A percentile compares a stretch with the other conserved stretches of the same genome.
These are phyloP conservation scores for Syrmaticus mikado DNA, from an alignment of 2,113 vertebrate species.

Conservation along the genomic window DNA sequence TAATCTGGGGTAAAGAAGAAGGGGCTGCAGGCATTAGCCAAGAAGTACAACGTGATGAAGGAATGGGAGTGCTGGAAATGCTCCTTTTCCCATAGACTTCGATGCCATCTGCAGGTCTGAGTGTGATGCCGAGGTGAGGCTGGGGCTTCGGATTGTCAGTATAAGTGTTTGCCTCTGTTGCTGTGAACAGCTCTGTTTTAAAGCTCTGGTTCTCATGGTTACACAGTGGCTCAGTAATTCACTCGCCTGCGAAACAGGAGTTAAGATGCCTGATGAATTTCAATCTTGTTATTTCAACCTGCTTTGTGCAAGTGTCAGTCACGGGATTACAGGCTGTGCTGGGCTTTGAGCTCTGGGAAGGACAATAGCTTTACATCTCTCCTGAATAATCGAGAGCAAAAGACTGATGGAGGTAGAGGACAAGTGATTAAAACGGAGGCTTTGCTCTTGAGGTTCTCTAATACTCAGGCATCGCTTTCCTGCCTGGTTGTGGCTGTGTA, in stretches of 20 bases:
- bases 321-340: neutral
- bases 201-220: neutral
- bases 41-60: neutral
- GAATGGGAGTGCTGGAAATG: neutral
- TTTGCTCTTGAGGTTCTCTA: neutral
- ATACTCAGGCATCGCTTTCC: neutral
- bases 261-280: conserved; percentile 4
- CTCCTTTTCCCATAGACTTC: neutral
- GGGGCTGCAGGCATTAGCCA: neutral
- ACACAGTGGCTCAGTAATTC: neutral
- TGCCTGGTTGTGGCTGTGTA: neutral
- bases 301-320: neutral
- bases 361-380: neutral
- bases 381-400: neutral
- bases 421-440: neutral
- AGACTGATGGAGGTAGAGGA: neutral
- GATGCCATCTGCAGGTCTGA: conserved; percentile 63
- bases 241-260: neutral
- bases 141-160: neutral
- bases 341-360: neutral
- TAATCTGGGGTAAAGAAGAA: neutral
- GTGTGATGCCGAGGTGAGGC: neutral
- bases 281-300: neutral
- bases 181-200: neutral
- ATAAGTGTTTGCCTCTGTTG: neutral